Base-by-base conservation (phyloP, 2,888 invertebrate genomes). In the Quadroppia sp. region DNA sequence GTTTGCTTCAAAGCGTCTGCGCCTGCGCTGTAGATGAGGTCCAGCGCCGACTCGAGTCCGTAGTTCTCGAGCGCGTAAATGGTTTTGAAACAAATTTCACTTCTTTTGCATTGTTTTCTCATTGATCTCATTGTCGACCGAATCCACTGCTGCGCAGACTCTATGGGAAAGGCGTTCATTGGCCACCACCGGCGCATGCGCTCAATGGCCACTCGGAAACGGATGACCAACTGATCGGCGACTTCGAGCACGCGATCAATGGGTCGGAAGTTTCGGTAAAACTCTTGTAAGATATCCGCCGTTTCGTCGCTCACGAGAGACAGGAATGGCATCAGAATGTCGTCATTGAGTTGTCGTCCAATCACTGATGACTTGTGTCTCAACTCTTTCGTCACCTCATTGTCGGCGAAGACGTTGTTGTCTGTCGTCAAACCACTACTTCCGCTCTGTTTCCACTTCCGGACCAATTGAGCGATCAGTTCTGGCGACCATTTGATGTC, bases 21-120 rank as follows among this genome's bases (percentile, higher is more conserved):
- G 15, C 36, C 42, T 40, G 72, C 53, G 56, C n/a, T 56, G 56
- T 9, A 32, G 45, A 50, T 25, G 67, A 30, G 64, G 7, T 40
- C 30, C 30, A 28, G 17, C 1, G 20, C 9, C 2, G 42, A 30
- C 23, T 36, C 32, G 20, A 50, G 11, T 9, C 67, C 73, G n/a
- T 30, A 32, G 28, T 71, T 73, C 17, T 73, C 42, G 11, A 42
- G 6, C 7, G 48, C 48, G n/a, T 73, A 42, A 15, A 67, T 2
- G 23, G 25, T 20, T 28, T 42, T 32, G 23, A 20, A 45, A 42
- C 42, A 70, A 2, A 32, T 25, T 28, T 40, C 53, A 17, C 4
- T 42, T 20, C 17, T n/a, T 42, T 67, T 50, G 17, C 30, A 69
- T 25, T 32, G 45, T 20, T 45, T 36, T 7, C 73, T n/a, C n/a